These are phyloP conservation scores for Kryptolebias ocellatus DNA, from an alignment of 2,797 vertebrate genomes.

Conservation along the genomic window DNA sequence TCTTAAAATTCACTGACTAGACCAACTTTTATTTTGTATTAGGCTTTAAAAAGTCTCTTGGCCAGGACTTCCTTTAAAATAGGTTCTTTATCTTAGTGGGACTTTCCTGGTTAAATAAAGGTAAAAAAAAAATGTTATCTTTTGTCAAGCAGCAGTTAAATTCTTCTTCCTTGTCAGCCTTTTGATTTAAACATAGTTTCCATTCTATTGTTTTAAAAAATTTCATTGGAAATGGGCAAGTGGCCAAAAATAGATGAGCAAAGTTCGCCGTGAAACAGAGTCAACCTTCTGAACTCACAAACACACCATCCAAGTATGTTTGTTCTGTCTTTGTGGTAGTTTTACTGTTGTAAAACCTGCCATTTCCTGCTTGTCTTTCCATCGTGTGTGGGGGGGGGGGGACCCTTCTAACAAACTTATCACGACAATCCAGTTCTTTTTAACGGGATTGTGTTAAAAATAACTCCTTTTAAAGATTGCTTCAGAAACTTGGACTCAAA, in stretches of 20 bases:
- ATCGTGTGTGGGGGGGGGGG: neutral
- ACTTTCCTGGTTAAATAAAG: no score
- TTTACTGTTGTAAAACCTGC: slow-evolving; percentile 46
- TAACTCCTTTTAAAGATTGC: neutral
- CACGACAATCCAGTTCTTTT: no score
- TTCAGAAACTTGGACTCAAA: neutral
- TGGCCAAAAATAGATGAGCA: slow-evolving; percentile 31
- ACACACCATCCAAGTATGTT: slow-evolving; percentile 40
- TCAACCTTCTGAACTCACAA: slow-evolving; percentile 24
- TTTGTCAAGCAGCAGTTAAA: slow-evolving; percentile 1
- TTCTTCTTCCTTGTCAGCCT: neutral
- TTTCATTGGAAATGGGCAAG: slow-evolving; percentile 9
- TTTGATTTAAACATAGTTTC: slow-evolving; percentile 1
- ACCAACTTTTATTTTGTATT: no score
- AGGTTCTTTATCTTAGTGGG: neutral
- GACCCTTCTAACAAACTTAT: slow-evolving; percentile 15
- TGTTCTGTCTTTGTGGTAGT: slow-evolving; percentile 35
- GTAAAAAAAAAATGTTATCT: neutral
- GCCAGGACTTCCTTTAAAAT: no score
- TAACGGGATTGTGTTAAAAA: neutral
- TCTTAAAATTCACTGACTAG: no score
- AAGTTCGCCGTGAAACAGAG: slow-evolving; percentile 13
- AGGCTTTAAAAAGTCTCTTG: no score
- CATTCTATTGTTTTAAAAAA: slow-evolving; percentile 8
- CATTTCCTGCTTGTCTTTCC: slow-evolving; percentile 27